phyloP scores from a whole-genome alignment of 1,140 invertebrate species.

The Drosophila albomicans region DNA sequence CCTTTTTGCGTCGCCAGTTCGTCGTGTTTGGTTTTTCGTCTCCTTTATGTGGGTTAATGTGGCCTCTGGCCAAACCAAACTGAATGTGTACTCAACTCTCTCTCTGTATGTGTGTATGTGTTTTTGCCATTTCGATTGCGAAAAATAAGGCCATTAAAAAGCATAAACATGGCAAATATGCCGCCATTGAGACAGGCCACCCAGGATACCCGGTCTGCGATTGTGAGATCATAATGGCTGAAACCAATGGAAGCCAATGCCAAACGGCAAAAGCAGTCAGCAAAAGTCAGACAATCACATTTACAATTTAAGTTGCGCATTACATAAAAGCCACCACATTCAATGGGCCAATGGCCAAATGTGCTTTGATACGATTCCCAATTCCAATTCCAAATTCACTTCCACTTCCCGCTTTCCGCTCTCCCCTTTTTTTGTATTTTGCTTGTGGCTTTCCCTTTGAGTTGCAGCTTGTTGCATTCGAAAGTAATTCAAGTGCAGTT shows the following conservation, averaged over 20 bases:
- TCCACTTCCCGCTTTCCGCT: neutral
- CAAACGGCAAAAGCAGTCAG: neutral
- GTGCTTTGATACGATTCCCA: constrained; percentile 1
- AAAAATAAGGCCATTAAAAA: constrained; percentile 75
- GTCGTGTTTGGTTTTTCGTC: neutral
- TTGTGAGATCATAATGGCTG: constrained; percentile 31
- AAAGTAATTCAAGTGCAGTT: neutral
- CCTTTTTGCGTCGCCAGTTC: neutral
- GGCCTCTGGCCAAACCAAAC: constrained; percentile 24
- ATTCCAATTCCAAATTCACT: neutral
- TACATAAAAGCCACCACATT: constrained; percentile 12
- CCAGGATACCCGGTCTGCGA: constrained; percentile 29
- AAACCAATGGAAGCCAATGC: constrained; percentile 6
- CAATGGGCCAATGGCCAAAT: neutral
- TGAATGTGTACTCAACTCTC: no score
- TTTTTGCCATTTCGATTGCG: constrained; percentile 45
- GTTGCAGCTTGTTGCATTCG: constrained; percentile 24
- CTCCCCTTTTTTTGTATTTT: neutral
- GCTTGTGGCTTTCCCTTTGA: neutral
- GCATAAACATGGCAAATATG: constrained; percentile 60
- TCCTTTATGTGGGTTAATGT: constrained; percentile 66
- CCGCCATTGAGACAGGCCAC: neutral
- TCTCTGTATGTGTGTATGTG: constrained; percentile 14
- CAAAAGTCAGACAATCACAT: constrained; percentile 19
- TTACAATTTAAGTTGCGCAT: constrained; percentile 27